Base-by-base conservation (phyloP, 2,797 vertebrate genomes). In the Danio aesculapii region DNA sequence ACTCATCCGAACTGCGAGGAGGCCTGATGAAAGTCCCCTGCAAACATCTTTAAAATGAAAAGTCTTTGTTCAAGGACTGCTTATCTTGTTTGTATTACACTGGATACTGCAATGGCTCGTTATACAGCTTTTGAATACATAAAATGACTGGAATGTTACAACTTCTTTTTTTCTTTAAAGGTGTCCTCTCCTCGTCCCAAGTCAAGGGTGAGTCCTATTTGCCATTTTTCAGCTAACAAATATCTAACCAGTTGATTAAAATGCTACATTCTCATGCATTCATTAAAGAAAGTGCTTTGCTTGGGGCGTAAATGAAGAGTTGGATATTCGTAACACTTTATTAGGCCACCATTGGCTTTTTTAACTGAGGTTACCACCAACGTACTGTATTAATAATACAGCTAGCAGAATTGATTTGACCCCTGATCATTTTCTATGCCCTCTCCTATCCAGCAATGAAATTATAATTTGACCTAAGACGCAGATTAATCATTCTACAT, bases 111-210 rank as follows among this genome's bases (percentile, higher is more conserved):
- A 70, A 16, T 6, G 5, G 7, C 19, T 57, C 6, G 13, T 55
- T 67, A 58, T 46, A 61, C 50, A 13, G 21, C 16, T 44, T n/a
- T 21, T 19, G 8, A 12, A 77, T 66, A 63, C 21, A 14, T 62
- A 13, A 6, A 49, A 53, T 55, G 19, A 64, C 69, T 43, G 57
- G 77, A 30, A n/a, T n/a, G n/a, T 86, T 81, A 59, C 73, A 84
- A 30, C 30, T 30, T 30, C 3, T 86, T 75, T 90, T 81, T 86
- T 86, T 72, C 80, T 47, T 78, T 75, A 46, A 89, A 95, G 94
- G 93, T 92, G 72, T 92, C 94, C 72, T 91, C 94, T 88, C 94
- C 94, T 90, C 93, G 86, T 86, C 92, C 94, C 77, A 95, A 94
- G 90, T 95, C 94, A 83, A 94, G 90, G 93, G 94, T 95, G 89